These are phyloP conservation scores for Porites lutea DNA, from an alignment of 64 coral and sea anemone genomes.

Conservation along the genomic window DNA sequence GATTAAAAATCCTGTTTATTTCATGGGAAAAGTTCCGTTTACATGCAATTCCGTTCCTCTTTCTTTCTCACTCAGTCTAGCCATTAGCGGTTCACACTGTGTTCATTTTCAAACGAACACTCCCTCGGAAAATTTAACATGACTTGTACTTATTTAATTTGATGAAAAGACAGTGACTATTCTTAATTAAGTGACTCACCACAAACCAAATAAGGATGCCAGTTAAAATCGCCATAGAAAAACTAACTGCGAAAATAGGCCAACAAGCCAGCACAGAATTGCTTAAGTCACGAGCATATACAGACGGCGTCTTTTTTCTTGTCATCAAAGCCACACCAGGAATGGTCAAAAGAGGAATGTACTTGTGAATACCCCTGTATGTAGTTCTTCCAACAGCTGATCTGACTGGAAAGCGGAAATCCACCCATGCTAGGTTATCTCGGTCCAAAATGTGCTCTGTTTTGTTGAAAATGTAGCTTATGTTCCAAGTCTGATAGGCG, in stretches of 20 bases:
- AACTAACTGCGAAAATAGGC: conserved; percentile 60
- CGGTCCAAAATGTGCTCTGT: background rate
- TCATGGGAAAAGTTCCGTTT: no score
- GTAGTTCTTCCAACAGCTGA: conserved; percentile 21
- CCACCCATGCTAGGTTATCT: background rate
- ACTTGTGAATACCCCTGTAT: conserved; percentile 2
- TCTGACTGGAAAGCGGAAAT: conserved; percentile 65
- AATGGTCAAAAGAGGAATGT: conserved; percentile 68
- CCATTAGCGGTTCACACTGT: no score
- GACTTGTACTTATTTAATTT: background rate
- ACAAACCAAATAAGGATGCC: conserved; percentile 69
- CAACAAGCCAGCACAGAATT: conserved; percentile 50
- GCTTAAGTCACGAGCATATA: conserved; percentile 43
- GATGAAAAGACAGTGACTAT: background rate
- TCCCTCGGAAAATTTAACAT: no score
- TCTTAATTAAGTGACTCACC: conserved; percentile 28
- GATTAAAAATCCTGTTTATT: no score
- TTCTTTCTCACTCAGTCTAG: no score
- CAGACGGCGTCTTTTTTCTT: conserved; percentile 35
- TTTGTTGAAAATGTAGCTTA: conserved; percentile 40
- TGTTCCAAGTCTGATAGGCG: conserved; percentile 13
- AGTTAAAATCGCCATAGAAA: conserved; percentile 55
- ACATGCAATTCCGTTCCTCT: no score
- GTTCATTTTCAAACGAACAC: no score
- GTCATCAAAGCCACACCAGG: conserved; percentile 79